Evolutionary conservation across 2,888 invertebrate genomes (phyloP), one percentile per base, ranked within the genome.

Genomic region (Toxonevra muliebris): DNA sequence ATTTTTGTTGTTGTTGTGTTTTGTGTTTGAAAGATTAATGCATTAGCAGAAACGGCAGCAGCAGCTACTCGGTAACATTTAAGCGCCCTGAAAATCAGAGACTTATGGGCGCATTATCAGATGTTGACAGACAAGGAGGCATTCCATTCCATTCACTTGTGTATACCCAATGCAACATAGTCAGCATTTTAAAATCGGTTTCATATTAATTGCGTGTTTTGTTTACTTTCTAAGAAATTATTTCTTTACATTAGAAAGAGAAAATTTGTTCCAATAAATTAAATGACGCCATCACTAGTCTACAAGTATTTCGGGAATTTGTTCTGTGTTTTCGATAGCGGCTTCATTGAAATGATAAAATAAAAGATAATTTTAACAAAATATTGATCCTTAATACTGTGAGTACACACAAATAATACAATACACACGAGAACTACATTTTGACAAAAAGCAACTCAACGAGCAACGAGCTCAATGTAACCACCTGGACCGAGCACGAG

Each of bases 71-170:
- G 30, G 30, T 7, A 30, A 30, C 7, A 30, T 30, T 30, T 30
- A 30, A 30, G 30, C 30, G 30, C 30, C 30, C 30, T 30, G 30
- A 30, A 30, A 4, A 30, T 30, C 13, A 50, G 61, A 57, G 65
- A 65, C 64, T 69, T 69, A 20, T n/a, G 41, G 60, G 55, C 66
- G 66, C 65, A 66, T n/a, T 15, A n/a, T 12, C 15, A 53, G 55
- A 52, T 54, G 65, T 53, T 66, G 66, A 66, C 66, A 66, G 66
- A 66, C 66, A 42, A 4, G 66, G 50, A 66, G 61, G 57, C 66
- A 60, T 54, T 54, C 13, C 60, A 53, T 53, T 43, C 20, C 42
- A 15, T 53, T 30, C 7, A 4, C 30, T 30, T n/a, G n/a, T n/a
- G n/a, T 43, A 11, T 12, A 30, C 30, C 3, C 30, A 30, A 30